Evolutionary conservation across 1,140 invertebrate genomes (phyloP), one percentile per base, ranked within the genome.

Genomic region (Neocloeon triangulifer): DNA sequence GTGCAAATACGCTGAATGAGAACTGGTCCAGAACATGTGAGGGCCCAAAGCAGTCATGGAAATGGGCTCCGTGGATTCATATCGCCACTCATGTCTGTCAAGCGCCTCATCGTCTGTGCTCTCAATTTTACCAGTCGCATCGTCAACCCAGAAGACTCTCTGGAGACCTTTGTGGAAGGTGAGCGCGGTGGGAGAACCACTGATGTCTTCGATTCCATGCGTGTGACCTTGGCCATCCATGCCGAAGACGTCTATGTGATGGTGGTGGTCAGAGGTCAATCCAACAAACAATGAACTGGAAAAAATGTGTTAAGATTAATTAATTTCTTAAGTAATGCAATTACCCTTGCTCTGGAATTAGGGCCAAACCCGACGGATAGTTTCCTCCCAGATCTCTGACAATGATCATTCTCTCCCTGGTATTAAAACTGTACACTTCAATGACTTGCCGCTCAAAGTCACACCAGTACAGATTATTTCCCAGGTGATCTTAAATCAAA

Each of bases 381-480:
- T 69, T 61, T 2, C 55, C 50, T 6, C 55, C 55, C 0, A 51
- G 38, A 37, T 65, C 63, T 31, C 49, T 55, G 15, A 61, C 48
- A 1, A 79, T 37, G 4, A 65, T 34, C 2, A 62, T 66, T 6
- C 58, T 59, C 1, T 61, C 40, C 5, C 46, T 46, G 0, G 57
- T 72, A 17, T 49, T 52, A 12, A 76, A 29, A 35, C 46, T 64
- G 9, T 55, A 33, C 7, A 69, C 55, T 41, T 74, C 69, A 6
- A 79, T 50, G 2, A 61, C 59, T 5, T 51, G 51, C 12, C 55
- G 51, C 2, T 58, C 52, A 0, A 43, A 43, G 40, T 78, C 69
- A 37, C 64, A 49, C 42, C 69, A 63, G 42, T 76, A 79, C 0
- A 80, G 45, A 37, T 66, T 67, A 21, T 73, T 64, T 0, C 67